phyloP scores from a whole-genome alignment of 1,140 invertebrate species.

The Dendroctonus valens region DNA sequence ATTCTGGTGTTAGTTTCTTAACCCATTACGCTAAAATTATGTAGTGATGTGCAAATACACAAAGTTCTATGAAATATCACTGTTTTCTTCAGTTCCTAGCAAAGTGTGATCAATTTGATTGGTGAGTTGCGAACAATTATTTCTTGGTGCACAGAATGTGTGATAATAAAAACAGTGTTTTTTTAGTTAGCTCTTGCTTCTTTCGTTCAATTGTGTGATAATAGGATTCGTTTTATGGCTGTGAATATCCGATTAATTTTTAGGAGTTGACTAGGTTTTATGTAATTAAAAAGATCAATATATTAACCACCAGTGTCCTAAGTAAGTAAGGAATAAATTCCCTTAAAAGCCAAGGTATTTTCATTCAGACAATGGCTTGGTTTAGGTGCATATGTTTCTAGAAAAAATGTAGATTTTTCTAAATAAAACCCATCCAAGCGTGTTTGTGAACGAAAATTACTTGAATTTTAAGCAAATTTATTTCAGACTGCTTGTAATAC shows the following conservation, averaged over 20 bases:
- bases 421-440: too few species aligned
- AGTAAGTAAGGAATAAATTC: too few species aligned
- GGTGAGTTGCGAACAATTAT: slow-evolving; percentile 13
- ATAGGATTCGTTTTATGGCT: background rate
- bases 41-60: slow-evolving; percentile 37
- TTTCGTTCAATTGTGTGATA: background rate
- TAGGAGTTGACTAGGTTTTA: background rate
- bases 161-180: slow-evolving; percentile 7
- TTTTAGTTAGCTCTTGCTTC: background rate
- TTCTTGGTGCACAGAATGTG: background rate
- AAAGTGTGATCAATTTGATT: slow-evolving; percentile 7
- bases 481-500: too few species aligned
- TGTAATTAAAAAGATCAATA: background rate
- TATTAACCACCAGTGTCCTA: too few species aligned
- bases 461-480: too few species aligned
- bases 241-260: background rate
- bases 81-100: slow-evolving; percentile 31
- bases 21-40: slow-evolving; percentile 15
- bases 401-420: too few species aligned
- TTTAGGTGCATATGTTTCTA: too few species aligned
- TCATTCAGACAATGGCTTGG: too few species aligned
- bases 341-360: too few species aligned
- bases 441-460: too few species aligned
- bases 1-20: slow-evolving; percentile 15
- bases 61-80: slow-evolving; percentile 24